A percentile compares a stretch with the other conserved stretches of the same genome.
phyloP scores from a whole-genome alignment of 2,113 vertebrate species.

The Prunella fulvescens region DNA sequence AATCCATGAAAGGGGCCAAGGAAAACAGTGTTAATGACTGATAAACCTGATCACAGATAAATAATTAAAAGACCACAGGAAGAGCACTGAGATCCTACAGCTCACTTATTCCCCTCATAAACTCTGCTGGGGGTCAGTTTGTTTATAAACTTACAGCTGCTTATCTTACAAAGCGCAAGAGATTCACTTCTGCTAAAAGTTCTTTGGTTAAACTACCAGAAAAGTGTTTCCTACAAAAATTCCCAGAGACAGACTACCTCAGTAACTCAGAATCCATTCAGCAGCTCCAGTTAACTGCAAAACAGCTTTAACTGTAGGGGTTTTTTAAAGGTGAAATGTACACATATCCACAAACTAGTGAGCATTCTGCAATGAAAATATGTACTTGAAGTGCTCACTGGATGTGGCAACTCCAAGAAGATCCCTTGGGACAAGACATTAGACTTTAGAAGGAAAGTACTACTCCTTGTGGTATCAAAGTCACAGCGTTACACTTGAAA shows the following conservation, averaged over 20 bases:
- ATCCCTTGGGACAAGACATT: neutral
- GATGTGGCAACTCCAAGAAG: neutral
- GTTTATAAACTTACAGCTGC: neutral
- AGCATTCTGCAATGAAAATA: neutral
- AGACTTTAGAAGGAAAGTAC: neutral
- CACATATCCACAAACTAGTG: neutral
- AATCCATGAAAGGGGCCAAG: neutral
- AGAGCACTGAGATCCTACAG: neutral
- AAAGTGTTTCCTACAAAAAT: neutral
- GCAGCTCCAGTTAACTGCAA: neutral
- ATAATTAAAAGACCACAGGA: neutral
- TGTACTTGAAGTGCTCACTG: neutral
- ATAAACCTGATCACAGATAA: neutral
- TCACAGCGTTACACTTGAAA: neutral
- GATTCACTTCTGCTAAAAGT: neutral
- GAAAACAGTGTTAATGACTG: neutral
- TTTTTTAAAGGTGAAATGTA: neutral
- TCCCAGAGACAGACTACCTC: neutral
- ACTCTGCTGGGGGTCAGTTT: neutral
- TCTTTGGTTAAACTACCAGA: neutral
- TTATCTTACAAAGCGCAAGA: neutral
- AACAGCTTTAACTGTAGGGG: accelerated
- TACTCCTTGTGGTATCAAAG: neutral
- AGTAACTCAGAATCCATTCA: neutral
- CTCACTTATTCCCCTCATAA: neutral